Conservation (phyloP, 1,140 invertebrate genomes). For the Gryllus bimaculatus region DNA sequence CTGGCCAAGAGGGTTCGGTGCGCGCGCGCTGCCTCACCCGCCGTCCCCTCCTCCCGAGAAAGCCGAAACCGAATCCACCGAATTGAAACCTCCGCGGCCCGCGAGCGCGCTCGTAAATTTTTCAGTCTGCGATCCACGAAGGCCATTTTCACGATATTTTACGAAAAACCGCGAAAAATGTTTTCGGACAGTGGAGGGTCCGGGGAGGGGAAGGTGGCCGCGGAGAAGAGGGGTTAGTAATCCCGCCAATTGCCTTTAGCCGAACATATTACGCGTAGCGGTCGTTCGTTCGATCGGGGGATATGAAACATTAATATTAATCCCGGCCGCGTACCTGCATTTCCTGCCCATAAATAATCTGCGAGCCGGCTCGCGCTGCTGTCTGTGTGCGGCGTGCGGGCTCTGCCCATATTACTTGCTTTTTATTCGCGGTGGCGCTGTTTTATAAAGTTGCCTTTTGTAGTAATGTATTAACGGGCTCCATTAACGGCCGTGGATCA, state of each 20-base stretch:
- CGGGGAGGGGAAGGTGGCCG: no score
- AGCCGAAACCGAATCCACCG: neutral
- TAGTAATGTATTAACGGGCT: neutral
- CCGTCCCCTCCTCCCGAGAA: neutral
- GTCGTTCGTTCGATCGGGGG: neutral
- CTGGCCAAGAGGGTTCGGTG: no score
- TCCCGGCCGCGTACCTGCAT: neutral
- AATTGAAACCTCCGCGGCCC: neutral
- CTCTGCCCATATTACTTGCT: neutral
- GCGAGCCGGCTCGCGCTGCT: neutral
- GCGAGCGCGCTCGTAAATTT: neutral
- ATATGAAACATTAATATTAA: slow-evolving; percentile 6
- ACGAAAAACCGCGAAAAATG: neutral
- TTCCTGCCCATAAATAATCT: slow-evolving; percentile 1
- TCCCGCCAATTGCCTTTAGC: neutral
- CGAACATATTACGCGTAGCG: slow-evolving; percentile 3
- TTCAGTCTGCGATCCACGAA: neutral
- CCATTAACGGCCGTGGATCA: neutral
- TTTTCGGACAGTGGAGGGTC: neutral
- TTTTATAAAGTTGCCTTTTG: slow-evolving; percentile 5
- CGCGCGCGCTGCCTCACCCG: neutral
- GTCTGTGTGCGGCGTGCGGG: neutral
- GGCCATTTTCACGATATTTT: neutral
- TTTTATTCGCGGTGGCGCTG: neutral
- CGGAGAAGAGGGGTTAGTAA: neutral